A percentile compares a stretch with the other conserved stretches of the same genome.
phyloP scores from a whole-genome alignment of 2,113 vertebrate species.

The Indicator indicator region DNA sequence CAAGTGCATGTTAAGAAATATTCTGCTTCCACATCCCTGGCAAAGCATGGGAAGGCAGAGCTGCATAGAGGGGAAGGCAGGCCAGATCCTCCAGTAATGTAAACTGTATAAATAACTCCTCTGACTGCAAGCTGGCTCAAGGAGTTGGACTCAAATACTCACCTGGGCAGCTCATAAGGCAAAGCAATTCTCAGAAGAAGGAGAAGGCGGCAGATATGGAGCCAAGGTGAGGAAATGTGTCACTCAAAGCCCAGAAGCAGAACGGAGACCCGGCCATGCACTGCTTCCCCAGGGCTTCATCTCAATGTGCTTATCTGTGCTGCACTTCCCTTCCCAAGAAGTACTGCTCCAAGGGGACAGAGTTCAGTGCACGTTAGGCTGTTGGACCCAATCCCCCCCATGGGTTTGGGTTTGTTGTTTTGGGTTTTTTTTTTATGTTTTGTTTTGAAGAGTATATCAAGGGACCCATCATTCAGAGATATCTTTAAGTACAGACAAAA shows the following conservation, averaged over 20 bases:
- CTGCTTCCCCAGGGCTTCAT: neutral
- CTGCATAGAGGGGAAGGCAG: neutral
- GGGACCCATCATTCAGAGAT: neutral
- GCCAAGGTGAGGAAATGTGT: accelerated
- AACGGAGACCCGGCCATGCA: accelerated
- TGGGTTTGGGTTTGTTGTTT: neutral
- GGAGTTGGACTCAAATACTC: neutral
- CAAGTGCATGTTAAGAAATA: accelerated
- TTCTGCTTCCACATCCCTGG: neutral
- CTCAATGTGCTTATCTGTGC: neutral
- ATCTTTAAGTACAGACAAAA: neutral
- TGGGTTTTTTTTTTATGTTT: neutral
- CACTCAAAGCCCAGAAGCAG: accelerated
- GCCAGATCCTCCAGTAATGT: neutral
- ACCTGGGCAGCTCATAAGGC: neutral
- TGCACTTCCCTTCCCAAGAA: neutral
- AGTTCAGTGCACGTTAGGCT: accelerated
- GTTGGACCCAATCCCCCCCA: neutral
- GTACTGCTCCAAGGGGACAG: accelerated
- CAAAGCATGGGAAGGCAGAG: accelerated
- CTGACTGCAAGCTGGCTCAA: neutral
- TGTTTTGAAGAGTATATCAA: neutral
- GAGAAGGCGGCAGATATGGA: neutral
- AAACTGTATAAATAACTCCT: neutral
- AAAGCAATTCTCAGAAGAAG: neutral